Base-by-base conservation (phyloP, 2,797 vertebrate genomes). In the Alosa sapidissima region DNA sequence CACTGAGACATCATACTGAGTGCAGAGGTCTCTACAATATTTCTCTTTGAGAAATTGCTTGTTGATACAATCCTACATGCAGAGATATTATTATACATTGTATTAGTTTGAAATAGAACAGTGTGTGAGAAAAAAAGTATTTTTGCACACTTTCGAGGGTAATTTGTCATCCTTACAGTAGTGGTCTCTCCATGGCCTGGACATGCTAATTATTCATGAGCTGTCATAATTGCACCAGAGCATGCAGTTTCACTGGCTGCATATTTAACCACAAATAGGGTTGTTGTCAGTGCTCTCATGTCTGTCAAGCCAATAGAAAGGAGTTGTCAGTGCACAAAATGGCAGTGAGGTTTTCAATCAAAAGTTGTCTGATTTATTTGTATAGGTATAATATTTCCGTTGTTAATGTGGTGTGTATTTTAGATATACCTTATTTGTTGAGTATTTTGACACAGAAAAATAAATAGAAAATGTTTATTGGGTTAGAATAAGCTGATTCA, bases 121-220 rank as follows among this genome's bases (percentile, higher is more conserved):
- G 33, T 75, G 36, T 75, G 60, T 10, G 6, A 21, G 19, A 45
- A 75, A 16, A 75, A 36, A 33, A 62, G 58, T 24, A 24, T 10
- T 33, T 41, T 68, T 65, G 10, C 33, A 41, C 33, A 75, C 68
- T 45, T 75, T 75, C 33, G 14, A 5, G 13, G 68, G 68, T 75
- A 33, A 75, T 75, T 75, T 75, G 41, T 91, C 88, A 83, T 87
- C 92, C 90, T 86, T 65, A 82, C 82, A 86, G 82, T 89, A 86
- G 91, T 90, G 83, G 88, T 85, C 87, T 89, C 88, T 85, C 88
- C 86, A 89, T 90, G 88, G 65, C 83, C 83, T 19, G 89, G 86
- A 88, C 84, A 82, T 81, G 90, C 88, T 92, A 60, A 87, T 91
- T 92, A 88, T 90, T 89, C 89, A 91, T 87, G 62, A 11, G 85